Percentiles rank a stretch among this genome's conserved stretches.
These are phyloP conservation scores for Styela clava DNA, from an alignment of 23 tunicate species.

Conservation along the genomic window DNA sequence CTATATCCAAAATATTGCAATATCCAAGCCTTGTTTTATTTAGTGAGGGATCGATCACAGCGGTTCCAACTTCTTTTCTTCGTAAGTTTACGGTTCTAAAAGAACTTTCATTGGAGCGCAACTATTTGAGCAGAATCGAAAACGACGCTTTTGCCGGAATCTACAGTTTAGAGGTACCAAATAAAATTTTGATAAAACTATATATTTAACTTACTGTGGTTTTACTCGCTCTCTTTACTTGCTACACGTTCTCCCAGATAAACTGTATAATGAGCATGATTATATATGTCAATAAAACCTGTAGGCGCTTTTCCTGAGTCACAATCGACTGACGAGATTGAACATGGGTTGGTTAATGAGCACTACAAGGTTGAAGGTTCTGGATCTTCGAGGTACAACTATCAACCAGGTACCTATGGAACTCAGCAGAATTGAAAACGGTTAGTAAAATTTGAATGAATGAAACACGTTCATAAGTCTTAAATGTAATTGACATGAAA, in stretches of 20 bases:
- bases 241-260: too few species aligned
- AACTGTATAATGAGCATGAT: too few species aligned
- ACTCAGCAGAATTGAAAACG: neutral
- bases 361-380: neutral
- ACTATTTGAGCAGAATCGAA: neutral
- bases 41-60: neutral
- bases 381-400: neutral
- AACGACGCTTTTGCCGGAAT: neutral
- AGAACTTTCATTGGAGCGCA: neutral
- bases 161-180: neutral
- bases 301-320: neutral
- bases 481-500: too few species aligned
- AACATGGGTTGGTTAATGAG: neutral
- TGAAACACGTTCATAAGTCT: too few species aligned
- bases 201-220: too few species aligned
- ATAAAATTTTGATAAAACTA: too few species aligned
- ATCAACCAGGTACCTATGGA: neutral
- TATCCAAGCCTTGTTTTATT: too few species aligned
- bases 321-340: neutral
- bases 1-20: too few species aligned
- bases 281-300: too few species aligned
- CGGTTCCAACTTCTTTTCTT: neutral
- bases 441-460: too few species aligned
- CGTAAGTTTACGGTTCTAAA: neutral
- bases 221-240: too few species aligned